Conservation (phyloP, 2,888 invertebrate species). For the Parelbella ahira region DNA sequence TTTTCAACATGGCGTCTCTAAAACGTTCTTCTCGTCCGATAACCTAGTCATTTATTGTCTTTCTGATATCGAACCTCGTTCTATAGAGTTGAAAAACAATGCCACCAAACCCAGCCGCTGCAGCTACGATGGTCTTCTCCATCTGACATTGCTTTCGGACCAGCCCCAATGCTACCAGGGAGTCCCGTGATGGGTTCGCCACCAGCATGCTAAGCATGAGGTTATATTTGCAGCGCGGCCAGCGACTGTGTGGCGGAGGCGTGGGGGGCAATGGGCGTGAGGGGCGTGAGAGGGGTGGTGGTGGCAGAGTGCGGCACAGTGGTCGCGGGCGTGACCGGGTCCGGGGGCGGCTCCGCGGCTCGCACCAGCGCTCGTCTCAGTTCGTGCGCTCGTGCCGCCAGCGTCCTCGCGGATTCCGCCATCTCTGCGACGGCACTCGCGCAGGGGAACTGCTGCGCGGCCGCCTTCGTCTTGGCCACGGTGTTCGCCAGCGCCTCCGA, state of each 20-base stretch:
- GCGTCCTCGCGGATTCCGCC: conserved; percentile 93
- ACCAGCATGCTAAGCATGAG: no score
- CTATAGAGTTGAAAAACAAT: conserved; percentile 3
- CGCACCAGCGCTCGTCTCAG: conserved; percentile 87
- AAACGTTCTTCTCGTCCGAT: conserved; percentile 8
- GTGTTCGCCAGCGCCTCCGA: conserved; percentile 90
- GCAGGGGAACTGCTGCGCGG: conserved; percentile 95
- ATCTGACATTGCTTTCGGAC: no score
- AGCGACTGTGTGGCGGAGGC: conserved; percentile 48
- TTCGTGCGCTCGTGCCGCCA: conserved; percentile 91
- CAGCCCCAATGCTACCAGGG: no score
- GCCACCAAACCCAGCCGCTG: conserved; percentile 3
- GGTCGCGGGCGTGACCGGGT: conserved; percentile 46
- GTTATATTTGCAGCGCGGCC: conserved; percentile 61
- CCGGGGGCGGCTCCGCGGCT: conserved; percentile 78
- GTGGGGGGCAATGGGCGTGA: conserved; percentile 50
- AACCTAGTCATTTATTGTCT: conserved; percentile 22
- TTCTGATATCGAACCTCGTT: conserved; percentile 13
- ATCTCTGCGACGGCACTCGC: conserved; percentile 95
- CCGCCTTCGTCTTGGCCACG: conserved; percentile 93
- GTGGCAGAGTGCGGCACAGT: conserved; percentile 58
- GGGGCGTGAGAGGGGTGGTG: conserved; percentile 58
- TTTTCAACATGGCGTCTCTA: conserved; percentile 4
- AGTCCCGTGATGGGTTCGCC: no score
- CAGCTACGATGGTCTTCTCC: conserved; percentile 1